Conservation (phyloP, 2,797 vertebrate species). For the Pristis pectinata region DNA sequence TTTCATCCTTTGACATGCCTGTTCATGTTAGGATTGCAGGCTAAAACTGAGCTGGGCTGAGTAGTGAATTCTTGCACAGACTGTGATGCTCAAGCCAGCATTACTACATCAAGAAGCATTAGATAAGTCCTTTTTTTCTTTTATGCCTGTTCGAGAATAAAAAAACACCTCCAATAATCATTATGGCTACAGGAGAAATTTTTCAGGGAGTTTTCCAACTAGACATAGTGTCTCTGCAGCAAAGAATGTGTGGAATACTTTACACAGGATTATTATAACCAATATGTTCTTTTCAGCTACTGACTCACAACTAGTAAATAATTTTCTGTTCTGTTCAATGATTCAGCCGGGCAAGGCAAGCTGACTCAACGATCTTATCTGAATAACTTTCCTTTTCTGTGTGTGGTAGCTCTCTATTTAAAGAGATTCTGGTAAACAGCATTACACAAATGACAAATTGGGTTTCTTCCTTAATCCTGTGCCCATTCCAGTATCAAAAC, state of each 20-base stretch:
- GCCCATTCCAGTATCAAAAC: not conserved
- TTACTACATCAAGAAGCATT: not conserved
- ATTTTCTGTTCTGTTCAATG: slow-evolving; percentile 32
- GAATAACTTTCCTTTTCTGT: not conserved
- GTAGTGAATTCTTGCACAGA: not conserved
- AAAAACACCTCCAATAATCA: not conserved
- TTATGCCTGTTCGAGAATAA: not conserved
- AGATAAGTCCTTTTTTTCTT: not conserved
- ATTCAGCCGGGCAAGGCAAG: slow-evolving; percentile 30
- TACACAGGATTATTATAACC: not conserved
- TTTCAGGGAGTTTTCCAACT: not conserved
- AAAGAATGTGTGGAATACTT: slow-evolving; percentile 23
- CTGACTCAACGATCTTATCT: not conserved
- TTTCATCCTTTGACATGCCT: not conserved
- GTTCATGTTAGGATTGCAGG: not conserved
- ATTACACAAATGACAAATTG: not conserved
- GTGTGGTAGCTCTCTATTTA: not conserved
- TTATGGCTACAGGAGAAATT: not conserved
- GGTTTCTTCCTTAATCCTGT: not conserved
- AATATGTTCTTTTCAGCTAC: not conserved
- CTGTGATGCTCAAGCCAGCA: not conserved
- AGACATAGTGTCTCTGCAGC: slow-evolving; percentile 17
- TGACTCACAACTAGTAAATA: slow-evolving; percentile 9
- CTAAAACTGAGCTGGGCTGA: not conserved
- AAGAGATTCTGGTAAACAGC: not conserved